Evolutionary conservation across 2,113 vertebrate species (phyloP).

Genomic region (Lates calcarifer): DNA sequence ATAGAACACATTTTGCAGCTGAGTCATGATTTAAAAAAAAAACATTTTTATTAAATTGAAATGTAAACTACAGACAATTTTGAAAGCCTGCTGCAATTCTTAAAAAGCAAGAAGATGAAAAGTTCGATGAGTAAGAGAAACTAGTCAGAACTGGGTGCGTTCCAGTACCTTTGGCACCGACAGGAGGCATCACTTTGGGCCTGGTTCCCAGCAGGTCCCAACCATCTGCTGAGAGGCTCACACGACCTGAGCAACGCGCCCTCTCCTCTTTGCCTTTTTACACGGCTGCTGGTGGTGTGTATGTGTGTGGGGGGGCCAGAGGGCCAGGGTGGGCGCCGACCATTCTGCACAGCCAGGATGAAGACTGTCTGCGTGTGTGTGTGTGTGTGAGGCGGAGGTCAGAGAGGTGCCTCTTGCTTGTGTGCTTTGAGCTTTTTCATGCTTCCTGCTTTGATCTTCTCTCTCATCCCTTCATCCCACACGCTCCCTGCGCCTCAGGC

Average conservation of each 20-base stretch:
- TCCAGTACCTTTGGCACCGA: constrained; percentile 42
- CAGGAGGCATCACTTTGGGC: constrained; percentile 58
- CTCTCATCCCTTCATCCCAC: constrained; percentile 83
- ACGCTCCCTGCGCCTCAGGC: constrained; percentile 76
- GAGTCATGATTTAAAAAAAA: not conserved
- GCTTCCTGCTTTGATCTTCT: constrained; percentile 81
- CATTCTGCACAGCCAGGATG: constrained; percentile 41
- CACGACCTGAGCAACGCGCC: constrained; percentile 64
- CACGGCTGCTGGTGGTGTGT: constrained; percentile 55
- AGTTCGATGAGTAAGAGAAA: not conserved
- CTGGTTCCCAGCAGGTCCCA: constrained; percentile 57
- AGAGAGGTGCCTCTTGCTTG: constrained; percentile 77
- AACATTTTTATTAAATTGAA: not conserved
- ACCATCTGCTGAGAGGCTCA: constrained; percentile 70
- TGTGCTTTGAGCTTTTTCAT: constrained; percentile 83
- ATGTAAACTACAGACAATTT: not conserved
- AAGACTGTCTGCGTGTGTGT: constrained; percentile 47
- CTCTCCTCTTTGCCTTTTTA: constrained; percentile 67
- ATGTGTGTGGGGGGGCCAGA: constrained; percentile 48
- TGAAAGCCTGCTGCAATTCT: not conserved
- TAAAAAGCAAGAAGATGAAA: not conserved
- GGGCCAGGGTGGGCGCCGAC: constrained; percentile 46
- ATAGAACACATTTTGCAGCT: too few species aligned
- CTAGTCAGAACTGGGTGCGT: not conserved
- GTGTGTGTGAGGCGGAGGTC: constrained; percentile 66